Base-by-base conservation (phyloP, 2,888 invertebrate genomes). In the Leptothorax acervorum region DNA sequence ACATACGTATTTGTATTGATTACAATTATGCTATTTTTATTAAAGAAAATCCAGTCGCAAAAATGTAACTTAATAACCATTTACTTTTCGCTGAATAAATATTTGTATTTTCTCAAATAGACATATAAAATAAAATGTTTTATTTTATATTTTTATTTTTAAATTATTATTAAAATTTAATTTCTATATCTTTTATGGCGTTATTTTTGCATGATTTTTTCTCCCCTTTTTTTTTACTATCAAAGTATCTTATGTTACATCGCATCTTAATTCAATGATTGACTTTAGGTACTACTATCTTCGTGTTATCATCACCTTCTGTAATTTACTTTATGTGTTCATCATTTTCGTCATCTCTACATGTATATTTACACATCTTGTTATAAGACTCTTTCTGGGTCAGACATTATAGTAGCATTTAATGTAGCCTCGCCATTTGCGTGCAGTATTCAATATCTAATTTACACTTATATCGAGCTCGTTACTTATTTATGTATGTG, bases 401-500 rank as follows among this genome's bases (percentile, higher is more conserved):
- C 66, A 68, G 18, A 68, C 45, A 31, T 68, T 48, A 66, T 39
- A 68, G 48, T 5, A 68, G 48, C 65, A 45, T 66, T 66, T 66
- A 66, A 66, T 48, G 48, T 28, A 48, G 65, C 45, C 23, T 66
- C 65, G 65, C 65, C 45, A 66, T 66, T 66, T 66, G 65, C 48
- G 66, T 66, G 66, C 48, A 31, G 31, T 42, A 28, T 62, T n/a
- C 70, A 42, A 48, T 48, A 51, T 48, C n/a, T n/a, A 68, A 9
- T 48, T 68, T 68, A 48, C 4, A 66, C 31, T 45, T 45, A 45
- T 66, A 66, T 66, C 12, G 23, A 42, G 28, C 15, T 48, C 11
- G 53, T 55, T 48, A 68, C 9, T 31, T 2, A 31, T 11, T 70
- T 35, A 11, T 31, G 6, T 51, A 35, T n/a, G n/a, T 31, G 9